Evolutionary conservation across 2,113 vertebrate species (phyloP), one percentile per base, ranked within the genome.

Genomic region (Oophaga pumilio): DNA sequence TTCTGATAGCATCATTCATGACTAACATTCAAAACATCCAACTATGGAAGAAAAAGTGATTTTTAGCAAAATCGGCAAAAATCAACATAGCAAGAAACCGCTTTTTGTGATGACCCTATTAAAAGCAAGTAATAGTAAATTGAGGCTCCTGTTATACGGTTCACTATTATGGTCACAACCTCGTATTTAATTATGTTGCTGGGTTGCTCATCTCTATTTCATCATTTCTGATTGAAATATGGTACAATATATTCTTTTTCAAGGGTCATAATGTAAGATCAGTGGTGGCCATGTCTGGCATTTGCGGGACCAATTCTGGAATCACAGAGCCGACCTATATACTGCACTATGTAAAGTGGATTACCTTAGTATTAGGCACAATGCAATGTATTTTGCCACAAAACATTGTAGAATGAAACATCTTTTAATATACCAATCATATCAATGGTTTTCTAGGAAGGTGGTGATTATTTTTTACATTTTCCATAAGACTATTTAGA

Each of bases 51-150:
- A 6, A 18, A 49, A 20, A 74, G n/a, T 43, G 9, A 24, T 24
- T 5, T 24, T 71, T 22, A 56, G 76, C n/a, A 78, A 78, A 78
- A 24, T 56, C 52, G 13, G 20, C 9, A 78, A 56, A 73, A 73
- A 28, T 17, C 24, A 69, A 28, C 68, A 33, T 68, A 15, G 12
- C 2, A 56, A 57, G n/a, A 28, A 53, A 26, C 13, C 57, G 52
- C 28, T 78, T n/a, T 78, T n/a, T 78, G 76, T 78, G 76, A 49
- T 56, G 52, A 78, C 76, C 76, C 57, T 78, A 26, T 56, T 56
- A 78, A 26, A 14, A 26, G 8, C n/a, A 57, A 78, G 24, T 78
- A 2, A 78, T 18, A 57, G 22, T 17, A 57, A 53, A 22, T 13
- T 20, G 18, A 2, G 56, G 13, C 18, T 56, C 4, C 49, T 57